Percentiles rank a stretch among this genome's conserved stretches.
phyloP scores from a whole-genome alignment of 2,797 vertebrate genomes.

The Cynodonichthys magdalenae region DNA sequence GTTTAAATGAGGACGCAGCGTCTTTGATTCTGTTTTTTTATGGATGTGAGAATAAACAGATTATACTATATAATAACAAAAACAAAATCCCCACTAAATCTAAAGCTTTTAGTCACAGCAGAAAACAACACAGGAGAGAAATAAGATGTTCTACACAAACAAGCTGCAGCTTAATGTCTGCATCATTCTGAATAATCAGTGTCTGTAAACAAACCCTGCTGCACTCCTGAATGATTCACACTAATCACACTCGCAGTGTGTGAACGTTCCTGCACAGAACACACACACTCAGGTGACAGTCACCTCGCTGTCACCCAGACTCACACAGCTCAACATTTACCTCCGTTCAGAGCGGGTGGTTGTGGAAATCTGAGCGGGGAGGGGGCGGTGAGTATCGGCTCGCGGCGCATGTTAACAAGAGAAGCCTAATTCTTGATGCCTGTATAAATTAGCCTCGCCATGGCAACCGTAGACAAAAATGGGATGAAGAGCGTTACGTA shows the following conservation, averaged over 20 bases:
- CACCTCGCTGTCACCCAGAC: slow-evolving; percentile 17
- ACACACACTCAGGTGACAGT: slow-evolving; percentile 1
- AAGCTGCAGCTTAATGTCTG: neutral
- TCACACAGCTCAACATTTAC: slow-evolving; percentile 17
- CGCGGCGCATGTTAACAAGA: slow-evolving; percentile 62
- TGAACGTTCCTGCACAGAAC: slow-evolving; percentile 13
- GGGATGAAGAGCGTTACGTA: slow-evolving; percentile 75
- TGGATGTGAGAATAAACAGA: too few species aligned
- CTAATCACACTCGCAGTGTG: slow-evolving; percentile 19
- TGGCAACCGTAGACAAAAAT: slow-evolving; percentile 81
- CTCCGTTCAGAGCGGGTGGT: slow-evolving; percentile 18
- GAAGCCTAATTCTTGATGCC: slow-evolving; percentile 69
- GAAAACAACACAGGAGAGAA: neutral
- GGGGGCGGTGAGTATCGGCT: slow-evolving; percentile 32
- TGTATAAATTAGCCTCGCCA: slow-evolving; percentile 80
- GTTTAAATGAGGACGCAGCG: too few species aligned
- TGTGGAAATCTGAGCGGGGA: slow-evolving; percentile 3
- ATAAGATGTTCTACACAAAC: neutral
- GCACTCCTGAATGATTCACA: slow-evolving; percentile 4
- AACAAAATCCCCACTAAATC: too few species aligned
- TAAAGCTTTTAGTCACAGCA: neutral
- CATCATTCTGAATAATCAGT: slow-evolving; percentile 1
- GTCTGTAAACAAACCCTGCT: slow-evolving; percentile 22
- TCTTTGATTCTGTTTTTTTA: too few species aligned
- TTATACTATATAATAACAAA: too few species aligned